phyloP scores from a whole-genome alignment of 2,797 vertebrate species.

The Macropodus opercularis region DNA sequence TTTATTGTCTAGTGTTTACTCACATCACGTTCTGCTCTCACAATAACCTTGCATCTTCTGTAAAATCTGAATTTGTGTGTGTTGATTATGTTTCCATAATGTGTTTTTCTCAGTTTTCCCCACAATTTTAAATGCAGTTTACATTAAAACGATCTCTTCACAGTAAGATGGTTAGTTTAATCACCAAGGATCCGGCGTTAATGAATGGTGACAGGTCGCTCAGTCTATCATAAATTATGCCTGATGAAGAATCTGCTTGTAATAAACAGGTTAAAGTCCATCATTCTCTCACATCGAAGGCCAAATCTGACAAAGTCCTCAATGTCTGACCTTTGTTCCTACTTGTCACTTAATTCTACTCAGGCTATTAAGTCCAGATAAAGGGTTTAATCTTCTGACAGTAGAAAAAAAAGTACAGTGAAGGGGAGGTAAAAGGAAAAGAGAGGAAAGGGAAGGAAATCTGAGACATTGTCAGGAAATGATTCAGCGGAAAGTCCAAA shows the following conservation, averaged over 20 bases:
- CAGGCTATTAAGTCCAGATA: slow-evolving; percentile 19
- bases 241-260: slow-evolving; percentile 24
- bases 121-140: background rate
- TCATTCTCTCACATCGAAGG: slow-evolving; percentile 10
- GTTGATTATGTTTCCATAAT: background rate
- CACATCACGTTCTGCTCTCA: background rate
- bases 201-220: slow-evolving; percentile 26
- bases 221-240: slow-evolving; percentile 22
- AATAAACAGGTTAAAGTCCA: slow-evolving; percentile 32
- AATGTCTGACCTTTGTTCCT: slow-evolving; percentile 19
- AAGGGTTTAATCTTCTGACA: background rate
- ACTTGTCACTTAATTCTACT: slow-evolving; percentile 31
- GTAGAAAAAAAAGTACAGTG: background rate
- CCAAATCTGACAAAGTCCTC: slow-evolving; percentile 5
- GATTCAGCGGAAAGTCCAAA: background rate
- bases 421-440: background rate
- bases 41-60: slow-evolving; percentile 21
- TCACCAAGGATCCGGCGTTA: slow-evolving; percentile 4
- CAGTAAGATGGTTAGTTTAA: background rate
- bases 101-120: background rate
- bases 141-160: background rate
- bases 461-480: background rate
- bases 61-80: slow-evolving; percentile 15
- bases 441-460: background rate
- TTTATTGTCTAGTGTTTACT: background rate